phyloP scores from a whole-genome alignment of 2,888 invertebrate species.

The Drosophila neonasuta region DNA sequence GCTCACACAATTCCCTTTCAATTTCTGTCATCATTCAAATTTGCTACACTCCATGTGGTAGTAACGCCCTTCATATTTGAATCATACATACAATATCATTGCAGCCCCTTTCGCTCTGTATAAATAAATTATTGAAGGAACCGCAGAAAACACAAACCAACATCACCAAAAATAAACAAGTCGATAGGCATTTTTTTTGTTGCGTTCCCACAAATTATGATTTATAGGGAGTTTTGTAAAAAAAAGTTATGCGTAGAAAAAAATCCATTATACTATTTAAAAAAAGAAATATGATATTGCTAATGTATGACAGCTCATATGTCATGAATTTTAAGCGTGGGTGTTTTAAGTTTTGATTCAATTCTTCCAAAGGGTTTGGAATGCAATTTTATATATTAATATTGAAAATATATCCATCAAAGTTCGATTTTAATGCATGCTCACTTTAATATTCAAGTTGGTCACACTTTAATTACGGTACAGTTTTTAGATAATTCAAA shows the following conservation, averaged over 20 bases:
- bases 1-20: slow-evolving; percentile 14
- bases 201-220: slow-evolving; percentile 13
- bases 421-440: not conserved
- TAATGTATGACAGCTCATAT: slow-evolving; percentile 1
- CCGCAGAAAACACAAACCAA: slow-evolving; percentile 3
- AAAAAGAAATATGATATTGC: slow-evolving; percentile 17
- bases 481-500: slow-evolving; percentile 1
- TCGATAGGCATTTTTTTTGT: not conserved
- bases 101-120: not conserved
- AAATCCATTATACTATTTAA: slow-evolving; percentile 10
- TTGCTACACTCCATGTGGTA: slow-evolving; percentile 20
- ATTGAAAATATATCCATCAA: no score
- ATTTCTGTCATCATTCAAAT: slow-evolving; percentile 22
- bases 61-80: slow-evolving; percentile 12
- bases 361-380: not conserved
- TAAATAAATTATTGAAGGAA: slow-evolving; percentile 35
- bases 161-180: slow-evolving; percentile 23
- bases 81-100: slow-evolving; percentile 1
- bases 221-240: slow-evolving; percentile 24
- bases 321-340: not conserved
- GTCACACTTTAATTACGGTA: not conserved
- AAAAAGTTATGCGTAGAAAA: slow-evolving; percentile 17
- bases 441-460: not conserved
- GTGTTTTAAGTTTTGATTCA: slow-evolving; percentile 1
- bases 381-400: not conserved